phyloP scores from a whole-genome alignment of 2,113 vertebrate genomes.

The Plestiodon gilberti region DNA sequence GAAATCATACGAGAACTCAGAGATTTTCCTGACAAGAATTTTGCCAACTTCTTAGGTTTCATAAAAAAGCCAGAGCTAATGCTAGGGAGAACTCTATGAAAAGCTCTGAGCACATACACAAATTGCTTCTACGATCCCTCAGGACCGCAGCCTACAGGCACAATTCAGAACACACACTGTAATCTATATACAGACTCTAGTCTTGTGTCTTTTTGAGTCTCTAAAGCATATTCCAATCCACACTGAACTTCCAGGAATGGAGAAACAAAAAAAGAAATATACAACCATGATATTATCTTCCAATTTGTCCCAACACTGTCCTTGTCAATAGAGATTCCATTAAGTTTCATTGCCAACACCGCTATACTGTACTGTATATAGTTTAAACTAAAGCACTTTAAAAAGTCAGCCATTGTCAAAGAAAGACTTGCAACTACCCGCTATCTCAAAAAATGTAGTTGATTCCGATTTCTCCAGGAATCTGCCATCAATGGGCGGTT shows the following conservation, averaged over 20 bases:
- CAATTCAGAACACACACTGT: background rate
- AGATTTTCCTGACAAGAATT: background rate
- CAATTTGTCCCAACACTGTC: background rate
- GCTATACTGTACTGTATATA: background rate
- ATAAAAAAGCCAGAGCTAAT: background rate
- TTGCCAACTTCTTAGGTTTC: background rate
- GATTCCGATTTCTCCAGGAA: background rate
- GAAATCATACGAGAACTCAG: background rate
- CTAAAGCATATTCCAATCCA: background rate
- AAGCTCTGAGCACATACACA: background rate
- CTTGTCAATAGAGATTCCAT: background rate
- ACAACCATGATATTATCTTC: background rate
- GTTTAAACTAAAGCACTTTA: background rate
- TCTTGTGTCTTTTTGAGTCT: background rate
- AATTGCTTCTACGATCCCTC: background rate
- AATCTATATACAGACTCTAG: background rate
- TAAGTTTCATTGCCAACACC: background rate
- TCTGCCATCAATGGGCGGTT: background rate
- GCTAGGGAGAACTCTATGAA: background rate
- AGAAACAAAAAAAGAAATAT: background rate
- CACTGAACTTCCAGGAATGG: background rate
- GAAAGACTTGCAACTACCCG: background rate
- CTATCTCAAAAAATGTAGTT: conserved; percentile 4
- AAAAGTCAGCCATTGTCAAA: background rate
- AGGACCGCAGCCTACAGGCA: background rate